phyloP scores from a whole-genome alignment of 2,797 vertebrate species.

The Gymnodraco acuticeps region DNA sequence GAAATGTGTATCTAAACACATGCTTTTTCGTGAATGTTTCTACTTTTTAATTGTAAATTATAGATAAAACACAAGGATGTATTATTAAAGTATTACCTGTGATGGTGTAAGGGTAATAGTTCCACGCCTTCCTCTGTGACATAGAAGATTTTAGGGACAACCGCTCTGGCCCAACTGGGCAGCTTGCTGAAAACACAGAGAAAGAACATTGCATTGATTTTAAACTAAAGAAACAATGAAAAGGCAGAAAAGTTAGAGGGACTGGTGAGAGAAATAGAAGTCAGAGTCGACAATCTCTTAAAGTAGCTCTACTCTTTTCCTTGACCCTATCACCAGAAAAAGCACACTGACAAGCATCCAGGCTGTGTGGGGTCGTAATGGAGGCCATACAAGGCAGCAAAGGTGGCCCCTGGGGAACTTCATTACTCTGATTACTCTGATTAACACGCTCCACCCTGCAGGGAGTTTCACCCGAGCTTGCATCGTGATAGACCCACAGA shows the following conservation, averaged over 20 bases:
- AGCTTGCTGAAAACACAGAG: conserved; percentile 89
- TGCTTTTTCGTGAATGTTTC: not conserved
- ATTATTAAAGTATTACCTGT: conserved; percentile 86
- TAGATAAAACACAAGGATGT: not conserved
- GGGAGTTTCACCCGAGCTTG: conserved; percentile 30
- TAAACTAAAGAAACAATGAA: conserved; percentile 27
- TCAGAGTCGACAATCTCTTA: not conserved
- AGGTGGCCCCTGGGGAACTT: conserved; percentile 38
- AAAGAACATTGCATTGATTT: conserved; percentile 13
- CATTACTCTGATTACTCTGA: conserved; percentile 57
- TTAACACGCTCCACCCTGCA: conserved; percentile 33
- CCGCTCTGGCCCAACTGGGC: conserved; percentile 96
- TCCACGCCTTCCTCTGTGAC: conserved; percentile 98
- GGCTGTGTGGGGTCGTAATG: conserved; percentile 42
- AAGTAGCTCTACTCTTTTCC: conserved; percentile 24
- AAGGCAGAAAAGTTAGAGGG: conserved; percentile 22
- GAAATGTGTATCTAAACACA: not conserved
- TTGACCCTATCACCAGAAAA: conserved; percentile 18
- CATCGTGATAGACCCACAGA: conserved; percentile 21
- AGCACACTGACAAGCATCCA: conserved; percentile 44
- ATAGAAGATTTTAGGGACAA: conserved; percentile 98
- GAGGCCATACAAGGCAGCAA: conserved; percentile 31
- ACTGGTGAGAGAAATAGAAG: conserved; percentile 9
- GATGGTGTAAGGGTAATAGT: conserved; percentile 98
- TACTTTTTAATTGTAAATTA: not conserved